phyloP scores from a whole-genome alignment of 2,113 vertebrate genomes.

The Brienomyrus brachyistius region DNA sequence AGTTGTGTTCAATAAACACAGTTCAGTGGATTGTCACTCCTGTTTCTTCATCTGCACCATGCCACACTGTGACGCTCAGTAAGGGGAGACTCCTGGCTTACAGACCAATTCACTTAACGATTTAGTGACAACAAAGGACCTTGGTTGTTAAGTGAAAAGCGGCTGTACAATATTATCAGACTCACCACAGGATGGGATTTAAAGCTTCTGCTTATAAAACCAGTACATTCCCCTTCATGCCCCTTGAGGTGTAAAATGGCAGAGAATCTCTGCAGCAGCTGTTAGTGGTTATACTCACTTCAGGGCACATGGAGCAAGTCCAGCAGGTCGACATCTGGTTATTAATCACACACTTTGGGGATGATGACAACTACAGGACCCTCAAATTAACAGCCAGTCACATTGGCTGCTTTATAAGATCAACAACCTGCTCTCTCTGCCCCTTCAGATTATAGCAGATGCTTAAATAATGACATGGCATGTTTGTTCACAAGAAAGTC shows the following conservation, averaged over 20 bases:
- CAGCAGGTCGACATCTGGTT: slow-evolving; percentile 33
- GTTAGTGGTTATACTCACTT: not conserved
- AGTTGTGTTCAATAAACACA: no score
- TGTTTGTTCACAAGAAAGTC: not conserved
- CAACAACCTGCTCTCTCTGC: not conserved
- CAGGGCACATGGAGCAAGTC: not conserved
- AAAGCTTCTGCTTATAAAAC: not conserved
- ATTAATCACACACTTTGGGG: slow-evolving; percentile 16
- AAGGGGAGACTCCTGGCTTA: not conserved
- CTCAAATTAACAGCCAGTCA: slow-evolving; percentile 26
- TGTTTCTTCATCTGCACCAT: no score
- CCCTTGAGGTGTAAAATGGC: slow-evolving; percentile 6
- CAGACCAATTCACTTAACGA: not conserved
- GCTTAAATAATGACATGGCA: not conserved
- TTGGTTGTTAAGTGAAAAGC: not conserved
- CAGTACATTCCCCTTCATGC: not conserved
- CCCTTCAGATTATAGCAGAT: not conserved
- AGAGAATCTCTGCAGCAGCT: slow-evolving; percentile 26
- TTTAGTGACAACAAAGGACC: not conserved
- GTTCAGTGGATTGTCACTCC: no score
- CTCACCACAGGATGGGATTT: not conserved
- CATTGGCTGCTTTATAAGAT: slow-evolving; percentile 18
- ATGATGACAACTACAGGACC: slow-evolving; percentile 7
- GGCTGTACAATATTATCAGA: not conserved
- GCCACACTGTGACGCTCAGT: not conserved